Evolutionary conservation across 2,797 vertebrate species (phyloP), one percentile per base, ranked within the genome.

Genomic region (Peromyscus aztecus): DNA sequence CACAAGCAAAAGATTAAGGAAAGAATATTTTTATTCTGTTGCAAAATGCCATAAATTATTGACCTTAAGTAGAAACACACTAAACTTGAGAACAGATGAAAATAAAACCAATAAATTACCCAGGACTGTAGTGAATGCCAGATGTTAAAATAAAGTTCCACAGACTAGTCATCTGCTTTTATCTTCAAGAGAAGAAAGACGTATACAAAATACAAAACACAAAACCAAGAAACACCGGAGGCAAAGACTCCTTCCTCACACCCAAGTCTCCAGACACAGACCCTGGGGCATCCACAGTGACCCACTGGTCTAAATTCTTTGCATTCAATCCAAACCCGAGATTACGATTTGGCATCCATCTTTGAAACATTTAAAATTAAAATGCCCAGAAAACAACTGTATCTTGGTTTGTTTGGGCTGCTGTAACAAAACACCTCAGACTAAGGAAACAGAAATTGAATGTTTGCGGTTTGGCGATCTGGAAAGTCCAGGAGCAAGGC

Each of bases 51-150:
- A 89, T 89, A 87, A 91, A 87, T 69, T 89, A 17, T 96, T 94
- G 63, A 43, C 37, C 52, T 90, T 91, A 85, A 94, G 86, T 87
- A 31, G 55, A 95, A 95, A 88, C 67, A 34, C 49, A 96, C 82
- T 94, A 89, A 95, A 90, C 83, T 81, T 95, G 87, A 97, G 40
- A 88, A 76, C 67, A 97, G 57, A 96, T 61, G 81, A 95, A 43
- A 96, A 94, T 59, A 94, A 97, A 97, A 94, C 59, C 31, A 83
- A 88, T 94, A 95, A 87, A 96, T 90, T 95, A 94, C 61, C 93
- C 27, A 71, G 40, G 52, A 87, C 43, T 92, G 6, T 80, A 89
- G 83, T 59, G 73, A 96, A 92, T 13, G 67, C 81, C 96, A 95
- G 73, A 95, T 96, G 83, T 82, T 89, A 75, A 95, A 83, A 94